Base-by-base conservation (phyloP, 2,888 invertebrate genomes). In the Drosophila lacicola region DNA sequence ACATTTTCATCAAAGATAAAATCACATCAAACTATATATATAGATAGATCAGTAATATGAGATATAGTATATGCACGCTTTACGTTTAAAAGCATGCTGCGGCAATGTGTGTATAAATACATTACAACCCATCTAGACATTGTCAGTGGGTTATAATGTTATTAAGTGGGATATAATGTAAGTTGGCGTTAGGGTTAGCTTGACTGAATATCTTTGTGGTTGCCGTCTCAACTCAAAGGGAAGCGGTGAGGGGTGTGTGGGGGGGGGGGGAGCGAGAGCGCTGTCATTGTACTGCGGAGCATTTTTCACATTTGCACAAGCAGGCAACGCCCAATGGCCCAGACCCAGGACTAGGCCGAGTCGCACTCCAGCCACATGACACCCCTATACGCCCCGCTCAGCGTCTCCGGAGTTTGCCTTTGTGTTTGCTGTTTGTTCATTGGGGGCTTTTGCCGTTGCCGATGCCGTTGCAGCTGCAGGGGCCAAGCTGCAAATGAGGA, bases 271-370 rank as follows among this genome's bases (percentile, higher is more conserved):
- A 34, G 19, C 42, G 41, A 34, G 37, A 49, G 36, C 58, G 70
- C 82, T 82, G 84, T 79, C 79, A 74, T 77, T 84, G 81, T 77
- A 82, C 84, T 70, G 66, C 73, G 61, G 67, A 81, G 82, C 70
- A 84, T 82, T 82, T 82, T 79, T 81, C 79, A 82, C 81, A 84
- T 82, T 81, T 84, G 79, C 81, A 79, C 84, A 76, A 77, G 83
- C 68, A 74, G 80, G 67, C 73, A 65, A 68, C 29, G 41, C 42
- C 56, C 55, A 36, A 47, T 50, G 29, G 66, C 49, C 37, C 57
- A 50, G 50, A 37, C 36, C 53, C 62, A 37, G 29, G 29, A 29
- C 29, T 29, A 29, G 39, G 39, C 44, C 17, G n/a, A 19, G 25
- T 10, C 21, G 17, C 57, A 41, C 34, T 25, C 34, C 55, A 67